phyloP scores from a whole-genome alignment of 2,797 vertebrate species.

The Mormyrus hasselquistii region DNA sequence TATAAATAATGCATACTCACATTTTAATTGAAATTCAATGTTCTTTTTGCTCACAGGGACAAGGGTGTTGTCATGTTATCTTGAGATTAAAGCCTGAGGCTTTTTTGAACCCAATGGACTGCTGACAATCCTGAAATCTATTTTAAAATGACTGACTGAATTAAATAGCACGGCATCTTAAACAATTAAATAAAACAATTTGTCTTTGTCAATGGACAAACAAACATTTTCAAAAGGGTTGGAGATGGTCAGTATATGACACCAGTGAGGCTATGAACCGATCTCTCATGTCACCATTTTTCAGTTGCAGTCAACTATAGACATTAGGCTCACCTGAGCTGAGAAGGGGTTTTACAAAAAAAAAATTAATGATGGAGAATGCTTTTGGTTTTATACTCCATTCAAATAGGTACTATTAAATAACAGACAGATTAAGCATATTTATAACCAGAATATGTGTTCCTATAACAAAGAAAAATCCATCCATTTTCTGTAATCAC shows the following conservation, averaged over 20 bases:
- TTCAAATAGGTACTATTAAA: not conserved
- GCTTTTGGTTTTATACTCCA: not conserved
- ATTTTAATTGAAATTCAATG: slow-evolving; percentile 32
- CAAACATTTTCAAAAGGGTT: not conserved
- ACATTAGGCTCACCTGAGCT: not conserved
- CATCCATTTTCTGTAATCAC: not conserved
- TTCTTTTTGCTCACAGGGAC: slow-evolving; percentile 27
- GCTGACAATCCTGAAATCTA: not conserved
- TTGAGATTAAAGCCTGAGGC: not conserved
- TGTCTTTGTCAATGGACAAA: not conserved
- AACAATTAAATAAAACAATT: not conserved
- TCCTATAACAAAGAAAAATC: not conserved
- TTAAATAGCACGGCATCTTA: not conserved
- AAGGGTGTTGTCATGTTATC: slow-evolving; percentile 19
- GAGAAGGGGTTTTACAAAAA: not conserved
- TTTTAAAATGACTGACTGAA: slow-evolving; percentile 1
- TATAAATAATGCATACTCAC: slow-evolving; percentile 30
- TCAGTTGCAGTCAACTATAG: not conserved
- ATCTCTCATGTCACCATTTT: not conserved
- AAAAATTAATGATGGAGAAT: not conserved
- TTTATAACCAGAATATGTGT: not conserved
- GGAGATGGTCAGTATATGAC: not conserved
- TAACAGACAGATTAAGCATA: not conserved
- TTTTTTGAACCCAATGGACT: not conserved
- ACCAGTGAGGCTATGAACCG: not conserved